Evolutionary conservation across 1,140 invertebrate species (phyloP), one percentile per base, ranked within the genome.

Genomic region (Harpegnathos saltator): DNA sequence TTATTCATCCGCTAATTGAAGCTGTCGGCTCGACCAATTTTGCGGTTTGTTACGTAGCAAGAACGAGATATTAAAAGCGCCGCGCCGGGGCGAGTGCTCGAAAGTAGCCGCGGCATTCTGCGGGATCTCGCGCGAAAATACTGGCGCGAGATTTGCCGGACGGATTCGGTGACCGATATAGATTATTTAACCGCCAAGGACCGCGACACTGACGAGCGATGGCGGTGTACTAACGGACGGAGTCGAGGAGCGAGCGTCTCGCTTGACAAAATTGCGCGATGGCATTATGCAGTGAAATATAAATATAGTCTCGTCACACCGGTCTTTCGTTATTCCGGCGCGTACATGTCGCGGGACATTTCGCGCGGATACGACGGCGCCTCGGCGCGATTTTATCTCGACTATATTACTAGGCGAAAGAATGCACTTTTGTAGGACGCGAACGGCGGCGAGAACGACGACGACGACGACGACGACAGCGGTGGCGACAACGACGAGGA

Each of bases 351-450:
- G 65, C 33, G 22, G 68, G 62, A 66, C 29, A 66, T 78, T 78
- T 78, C 17, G 74, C 33, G 33, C 12, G 65, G 24, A 58, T 44
- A 48, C 24, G 38, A 69, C 29, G 33, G 26, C 33, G 61, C 22
- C 19, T 15, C 22, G 54, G n/a, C 48, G 59, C 29, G 17, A 80
- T 80, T 80, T 80, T 71, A 80, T 80, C 59, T 80, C 54, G 33
- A 80, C 33, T 69, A 71, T 58, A 80, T 80, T 80, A 80, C 33
- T 52, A 56, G 22, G 22, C 33, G 52, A 69, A 80, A 69, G 65
- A 71, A 80, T 80, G 65, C 65, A 56, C 52, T 80, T 69, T 80
- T 59, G 9, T n/a, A 58, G 33, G 15, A 44, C 61, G 19, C 29
- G 61, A n/a, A 29, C 4, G 1, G 24, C 17, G 54, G 19, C 14